Evolutionary conservation across 2,113 vertebrate genomes (phyloP).

Genomic region (Atractosteus spatula): DNA sequence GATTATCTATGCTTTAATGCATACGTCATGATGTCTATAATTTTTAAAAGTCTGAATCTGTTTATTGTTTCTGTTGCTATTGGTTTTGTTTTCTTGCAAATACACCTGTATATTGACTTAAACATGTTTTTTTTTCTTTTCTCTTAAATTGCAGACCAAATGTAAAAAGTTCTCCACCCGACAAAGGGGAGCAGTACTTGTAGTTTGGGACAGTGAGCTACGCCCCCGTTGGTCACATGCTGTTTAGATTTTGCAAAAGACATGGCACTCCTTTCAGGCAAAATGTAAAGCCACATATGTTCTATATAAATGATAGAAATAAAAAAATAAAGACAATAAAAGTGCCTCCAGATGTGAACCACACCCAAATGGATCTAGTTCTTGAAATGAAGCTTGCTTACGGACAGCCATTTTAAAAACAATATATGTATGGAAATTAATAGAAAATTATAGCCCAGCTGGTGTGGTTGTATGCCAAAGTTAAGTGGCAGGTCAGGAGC

Average conservation of each 20-base stretch:
- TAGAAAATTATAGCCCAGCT: no score
- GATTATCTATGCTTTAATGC: constrained; percentile 1
- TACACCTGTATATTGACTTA: constrained; percentile 59
- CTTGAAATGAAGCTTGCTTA: constrained; percentile 22
- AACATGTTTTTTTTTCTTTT: constrained; percentile 69
- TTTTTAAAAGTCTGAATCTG: constrained; percentile 7
- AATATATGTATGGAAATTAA: no score
- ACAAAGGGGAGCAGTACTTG: constrained; percentile 84
- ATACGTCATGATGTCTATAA: constrained; percentile 11
- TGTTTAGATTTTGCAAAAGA: constrained; percentile 64
- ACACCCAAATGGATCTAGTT: constrained; percentile 25
- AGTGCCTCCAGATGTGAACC: background rate
- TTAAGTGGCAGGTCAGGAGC: no score
- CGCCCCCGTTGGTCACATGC: constrained; percentile 59
- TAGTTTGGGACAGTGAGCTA: constrained; percentile 67
- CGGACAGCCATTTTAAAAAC: no score
- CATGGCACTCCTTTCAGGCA: constrained; percentile 60
- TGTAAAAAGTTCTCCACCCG: constrained; percentile 81
- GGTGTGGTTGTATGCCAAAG: no score
- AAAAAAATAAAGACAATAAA: constrained; percentile 24
- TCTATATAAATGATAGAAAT: constrained; percentile 16
- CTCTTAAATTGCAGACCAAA: constrained; percentile 86
- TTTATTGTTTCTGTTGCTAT: constrained; percentile 31
- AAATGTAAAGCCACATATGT: background rate
- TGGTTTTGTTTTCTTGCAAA: constrained; percentile 38